Percentiles rank a stretch among this genome's conserved stretches.
phyloP scores from a whole-genome alignment of 1,140 invertebrate genomes.

The Melipona quadrifasciata region DNA sequence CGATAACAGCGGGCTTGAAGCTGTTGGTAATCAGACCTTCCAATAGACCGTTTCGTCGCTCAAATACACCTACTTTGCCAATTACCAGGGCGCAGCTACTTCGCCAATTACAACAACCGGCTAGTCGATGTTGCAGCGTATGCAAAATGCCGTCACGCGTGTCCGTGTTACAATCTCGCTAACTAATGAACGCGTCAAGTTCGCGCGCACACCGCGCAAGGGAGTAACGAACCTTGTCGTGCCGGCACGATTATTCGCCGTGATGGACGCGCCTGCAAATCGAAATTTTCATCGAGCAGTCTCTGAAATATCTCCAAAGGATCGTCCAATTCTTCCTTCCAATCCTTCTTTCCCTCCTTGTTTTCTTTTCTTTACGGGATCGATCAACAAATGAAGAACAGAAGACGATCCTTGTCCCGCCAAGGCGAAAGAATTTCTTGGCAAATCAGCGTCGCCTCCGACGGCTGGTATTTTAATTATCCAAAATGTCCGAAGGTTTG shows the following conservation, averaged over 20 bases:
- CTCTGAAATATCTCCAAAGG: not conserved
- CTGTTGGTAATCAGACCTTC: slow-evolving; percentile 35
- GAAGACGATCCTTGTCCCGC: too few relatives aligned
- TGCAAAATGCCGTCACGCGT: slow-evolving; percentile 41
- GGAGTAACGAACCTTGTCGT: slow-evolving; percentile 37
- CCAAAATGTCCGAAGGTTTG: too few relatives aligned
- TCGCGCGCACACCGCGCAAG: slow-evolving; percentile 24
- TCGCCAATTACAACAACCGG: slow-evolving; percentile 44
- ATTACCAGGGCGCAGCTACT: slow-evolving; percentile 33
- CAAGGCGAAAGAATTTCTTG: too few relatives aligned
- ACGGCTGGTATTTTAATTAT: too few relatives aligned
- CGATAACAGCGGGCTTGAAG: slow-evolving; percentile 20
- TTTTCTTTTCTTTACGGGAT: too few relatives aligned
- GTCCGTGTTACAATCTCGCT: slow-evolving; percentile 10
- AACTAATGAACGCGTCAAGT: slow-evolving; percentile 45
- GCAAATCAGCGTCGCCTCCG: too few relatives aligned
- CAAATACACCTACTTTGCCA: slow-evolving; percentile 51
- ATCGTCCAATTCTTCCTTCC: not conserved
- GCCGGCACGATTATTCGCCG: slow-evolving; percentile 27
- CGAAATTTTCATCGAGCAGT: slow-evolving; percentile 5
- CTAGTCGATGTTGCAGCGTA: slow-evolving; percentile 29
- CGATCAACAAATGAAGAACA: too few relatives aligned
- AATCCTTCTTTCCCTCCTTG: too few relatives aligned
- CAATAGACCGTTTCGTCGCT: slow-evolving; percentile 44
- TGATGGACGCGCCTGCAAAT: slow-evolving; percentile 6